Percentiles rank a stretch among this genome's conserved stretches.
Evolutionary conservation across 2,888 invertebrate genomes (phyloP).

Genomic region (Rotaria sp.): DNA sequence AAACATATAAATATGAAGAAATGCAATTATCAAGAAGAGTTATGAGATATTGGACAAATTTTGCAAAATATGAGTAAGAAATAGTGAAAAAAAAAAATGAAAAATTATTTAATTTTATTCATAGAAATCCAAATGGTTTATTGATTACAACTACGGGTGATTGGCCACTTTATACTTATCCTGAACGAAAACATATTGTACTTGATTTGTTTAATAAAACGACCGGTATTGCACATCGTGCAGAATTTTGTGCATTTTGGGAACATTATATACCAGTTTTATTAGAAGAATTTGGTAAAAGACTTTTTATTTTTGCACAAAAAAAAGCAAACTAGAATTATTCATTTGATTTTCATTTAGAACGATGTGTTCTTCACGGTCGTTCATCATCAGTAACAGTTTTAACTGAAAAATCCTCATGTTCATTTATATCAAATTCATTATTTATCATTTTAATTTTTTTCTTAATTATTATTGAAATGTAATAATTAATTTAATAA

Average conservation of each 20-base stretch:
- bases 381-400: neutral
- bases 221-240: conserved; percentile 1
- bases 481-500: neutral
- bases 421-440: neutral
- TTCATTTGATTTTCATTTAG: neutral
- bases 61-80: conserved; percentile 74
- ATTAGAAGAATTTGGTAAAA: conserved; percentile 16
- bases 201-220: neutral
- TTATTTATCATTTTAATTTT: neutral
- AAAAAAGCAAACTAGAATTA: neutral
- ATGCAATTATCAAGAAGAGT: conserved; percentile 72
- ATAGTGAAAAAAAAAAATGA: neutral
- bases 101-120: neutral
- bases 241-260: conserved; percentile 40
- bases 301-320: too few species aligned
- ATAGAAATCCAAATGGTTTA: neutral
- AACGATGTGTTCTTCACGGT: neutral
- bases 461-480: neutral
- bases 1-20: conserved; percentile 70
- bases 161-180: conserved; percentile 22
- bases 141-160: neutral
- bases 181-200: conserved; percentile 1
- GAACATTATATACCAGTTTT: conserved; percentile 33
- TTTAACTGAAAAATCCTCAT: neutral
- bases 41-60: conserved; percentile 90